Evolutionary conservation across 2,888 invertebrate genomes (phyloP), one percentile per base, ranked within the genome.

Genomic region (Epinotia nisella): DNA sequence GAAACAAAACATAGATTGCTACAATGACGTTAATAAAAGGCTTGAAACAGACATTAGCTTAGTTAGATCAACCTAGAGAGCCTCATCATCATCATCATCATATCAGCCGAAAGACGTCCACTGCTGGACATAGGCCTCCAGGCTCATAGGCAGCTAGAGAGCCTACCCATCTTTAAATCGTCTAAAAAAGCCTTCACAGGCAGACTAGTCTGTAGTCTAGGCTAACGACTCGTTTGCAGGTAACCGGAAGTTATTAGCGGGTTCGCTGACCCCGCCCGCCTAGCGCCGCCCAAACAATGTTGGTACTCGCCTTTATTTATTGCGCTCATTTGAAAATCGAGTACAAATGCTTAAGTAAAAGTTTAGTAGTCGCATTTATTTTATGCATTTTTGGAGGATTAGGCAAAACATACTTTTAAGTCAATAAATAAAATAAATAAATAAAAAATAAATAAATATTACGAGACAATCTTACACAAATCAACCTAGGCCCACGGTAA

Each of bases 201-300:
- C 78, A 71, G 64, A 39, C 65, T 65, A 78, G 2, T n/a, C n/a
- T n/a, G 21, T 2, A 24, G 81, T 78, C 83, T 81, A 80, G 83
- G 79, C 83, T 84, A 84, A 82, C 82, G 88, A 87, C 85, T 83
- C 84, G 84, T 84, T 87, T 83, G 84, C 89, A 88, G 90, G 90
- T 90, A 90, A 83, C 84, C 90, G 92, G 92, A 92, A 92, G 90
- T 92, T 92, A 92, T 91, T 92, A 92, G 86, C 84, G 86, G 77
- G 92, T 88, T 87, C 89, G 78, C 81, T 86, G 85, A 89, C 84
- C 89, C 78, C 85, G 82, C 80, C 81, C 82, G 80, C 77, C 79
- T 76, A 76, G 82, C 84, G 85, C 87, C 90, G 88, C 90, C 89
- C 87, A 88, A 87, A 88, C 88, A 82, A 79, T 79, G 80, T 80